These are phyloP conservation scores for Aphidoletes aphidimyza DNA, from an alignment of 2,888 invertebrate genomes.

Conservation along the genomic window DNA sequence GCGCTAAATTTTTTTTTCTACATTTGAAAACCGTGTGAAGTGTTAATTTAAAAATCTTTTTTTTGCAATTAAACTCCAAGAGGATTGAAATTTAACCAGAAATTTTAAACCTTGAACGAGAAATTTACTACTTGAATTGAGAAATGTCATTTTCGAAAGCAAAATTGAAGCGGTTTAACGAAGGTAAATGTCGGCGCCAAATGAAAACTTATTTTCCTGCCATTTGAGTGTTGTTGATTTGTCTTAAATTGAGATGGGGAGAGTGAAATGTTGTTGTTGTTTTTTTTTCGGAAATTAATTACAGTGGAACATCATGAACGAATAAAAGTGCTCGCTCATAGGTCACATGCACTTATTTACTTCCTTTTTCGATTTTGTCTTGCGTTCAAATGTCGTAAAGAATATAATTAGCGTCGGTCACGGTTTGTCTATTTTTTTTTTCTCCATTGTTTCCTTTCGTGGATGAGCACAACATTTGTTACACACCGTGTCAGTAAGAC, in stretches of 20 bases:
- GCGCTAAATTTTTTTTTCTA: no score
- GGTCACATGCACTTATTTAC: no score
- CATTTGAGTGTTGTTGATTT: no score
- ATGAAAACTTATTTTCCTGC: not conserved
- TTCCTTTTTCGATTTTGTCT: no score
- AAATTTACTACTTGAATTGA: not conserved
- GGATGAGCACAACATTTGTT: not conserved
- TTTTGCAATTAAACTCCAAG: no score
- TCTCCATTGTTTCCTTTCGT: not conserved
- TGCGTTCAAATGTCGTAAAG: slow-evolving; percentile 28
- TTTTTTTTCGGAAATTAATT: not conserved
- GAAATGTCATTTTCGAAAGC: slow-evolving; percentile 66
- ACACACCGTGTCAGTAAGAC: not conserved
- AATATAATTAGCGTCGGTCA: slow-evolving; percentile 31
- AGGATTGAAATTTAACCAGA: not conserved
- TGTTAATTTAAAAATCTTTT: no score
- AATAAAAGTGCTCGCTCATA: no score
- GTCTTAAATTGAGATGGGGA: no score
- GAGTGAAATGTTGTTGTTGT: not conserved
- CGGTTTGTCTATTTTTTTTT: not conserved
- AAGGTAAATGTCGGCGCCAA: slow-evolving; percentile 59
- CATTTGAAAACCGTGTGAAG: no score
- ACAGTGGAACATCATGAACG: no score
- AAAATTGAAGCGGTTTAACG: slow-evolving; percentile 66
- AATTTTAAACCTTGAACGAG: not conserved